Evolutionary conservation across 2,888 invertebrate genomes (phyloP), one percentile per base, ranked within the genome.

Genomic region (Scaptomyza caliginosa): DNA sequence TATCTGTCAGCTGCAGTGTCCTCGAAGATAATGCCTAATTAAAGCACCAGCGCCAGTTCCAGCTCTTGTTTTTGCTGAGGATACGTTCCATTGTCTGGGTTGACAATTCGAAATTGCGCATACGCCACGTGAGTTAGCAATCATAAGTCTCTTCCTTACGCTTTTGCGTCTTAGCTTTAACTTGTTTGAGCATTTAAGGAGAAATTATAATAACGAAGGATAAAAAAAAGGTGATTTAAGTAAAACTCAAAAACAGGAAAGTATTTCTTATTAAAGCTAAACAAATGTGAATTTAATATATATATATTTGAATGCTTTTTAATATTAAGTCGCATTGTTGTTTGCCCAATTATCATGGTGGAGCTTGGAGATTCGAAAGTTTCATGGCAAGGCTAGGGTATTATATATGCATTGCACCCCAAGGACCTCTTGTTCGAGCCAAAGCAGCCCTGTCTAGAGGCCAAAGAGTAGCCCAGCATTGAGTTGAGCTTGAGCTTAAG

Each of bases 11-110:
- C 46, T 66, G 64, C 77, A 77, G 38, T 43, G 54, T 24, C 48
- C 54, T 45, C 59, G 34, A 70, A 71, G 64, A 80, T 75, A 70
- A 70, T 49, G 62, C 63, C 70, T 81, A 73, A 75, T 78, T 81
- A 73, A 55, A 40, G 26, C 34, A 48, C 59, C 28, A 16, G 64
- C 32, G 16, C 11, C 3, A 34, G 34, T 8, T 11, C 7, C n/a
- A 8, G 11, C 43, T 28, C 26, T 7, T 8, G 26, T 24, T 30
- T 30, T n/a, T n/a, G n/a, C n/a, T n/a, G n/a, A 30, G 11, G 11
- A 16, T n/a, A 17, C 17, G n/a, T 32, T 16, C 16, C 17, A 45
- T 45, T 16, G 26, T 24, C 10, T 2, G 40, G 32, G 17, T 13
- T 50, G 16, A 8, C 49, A 42, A 19, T 34, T 40, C 11, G 36